These are phyloP conservation scores for Drosophila ambigua DNA, from an alignment of 1,140 invertebrate genomes.

Conservation along the genomic window DNA sequence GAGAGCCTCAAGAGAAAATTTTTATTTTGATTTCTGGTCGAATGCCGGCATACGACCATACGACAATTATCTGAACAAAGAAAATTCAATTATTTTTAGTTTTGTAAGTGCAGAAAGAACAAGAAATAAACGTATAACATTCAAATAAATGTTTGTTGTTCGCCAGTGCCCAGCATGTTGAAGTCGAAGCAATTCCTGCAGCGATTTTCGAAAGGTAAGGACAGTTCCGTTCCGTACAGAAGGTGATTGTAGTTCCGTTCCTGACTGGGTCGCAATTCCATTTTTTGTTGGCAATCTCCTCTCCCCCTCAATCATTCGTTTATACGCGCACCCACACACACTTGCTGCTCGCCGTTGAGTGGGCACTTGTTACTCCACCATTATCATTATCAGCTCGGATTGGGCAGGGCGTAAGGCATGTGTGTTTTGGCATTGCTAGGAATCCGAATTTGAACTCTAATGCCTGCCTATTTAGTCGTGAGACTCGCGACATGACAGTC, in stretches of 20 bases:
- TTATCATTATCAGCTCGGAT: not conserved
- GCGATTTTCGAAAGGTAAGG: conserved; percentile 73
- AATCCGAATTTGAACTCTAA: not conserved
- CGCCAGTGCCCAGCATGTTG: conserved; percentile 56
- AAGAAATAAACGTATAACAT: conserved; percentile 21
- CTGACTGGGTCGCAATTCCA: conserved; percentile 26
- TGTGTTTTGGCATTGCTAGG: not conserved
- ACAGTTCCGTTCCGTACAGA: not conserved
- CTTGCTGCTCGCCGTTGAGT: no score
- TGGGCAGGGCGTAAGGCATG: not conserved
- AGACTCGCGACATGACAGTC: no score
- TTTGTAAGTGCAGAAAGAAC: conserved; percentile 22
- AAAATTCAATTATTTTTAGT: conserved; percentile 23
- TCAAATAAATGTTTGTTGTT: conserved; percentile 45
- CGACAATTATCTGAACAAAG: not conserved
- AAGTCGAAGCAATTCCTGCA: conserved; percentile 71
- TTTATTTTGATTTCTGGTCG: conserved; percentile 10
- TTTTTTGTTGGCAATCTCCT: no score
- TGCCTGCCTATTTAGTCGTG: no score
- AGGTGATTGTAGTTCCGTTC: not conserved
- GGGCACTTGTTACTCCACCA: not conserved
- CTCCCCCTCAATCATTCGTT: no score
- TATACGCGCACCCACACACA: no score
- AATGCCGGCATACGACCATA: no score
- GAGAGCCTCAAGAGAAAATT: conserved; percentile 1